Evolutionary conservation across 2,797 vertebrate genomes (phyloP).

Genomic region (Gallirallus australis): DNA sequence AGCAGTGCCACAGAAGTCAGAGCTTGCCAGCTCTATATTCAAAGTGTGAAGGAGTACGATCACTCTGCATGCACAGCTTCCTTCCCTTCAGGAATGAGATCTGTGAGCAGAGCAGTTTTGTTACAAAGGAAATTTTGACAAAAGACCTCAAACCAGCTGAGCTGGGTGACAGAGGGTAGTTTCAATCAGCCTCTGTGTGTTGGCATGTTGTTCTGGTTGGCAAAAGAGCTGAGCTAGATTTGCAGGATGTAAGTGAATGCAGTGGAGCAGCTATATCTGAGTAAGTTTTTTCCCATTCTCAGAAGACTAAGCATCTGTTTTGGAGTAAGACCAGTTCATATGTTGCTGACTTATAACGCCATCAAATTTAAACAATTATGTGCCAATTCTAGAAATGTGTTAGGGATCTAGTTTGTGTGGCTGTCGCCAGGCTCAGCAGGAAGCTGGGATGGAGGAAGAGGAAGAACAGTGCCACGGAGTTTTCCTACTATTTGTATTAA

Average conservation of each 20-base stretch:
- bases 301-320: not conserved
- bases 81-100: not conserved
- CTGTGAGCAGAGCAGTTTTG: not conserved
- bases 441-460: not conserved
- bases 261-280: accelerated
- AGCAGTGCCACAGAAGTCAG: not conserved
- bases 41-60: not conserved
- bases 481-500: not conserved
- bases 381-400: accelerated
- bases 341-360: not conserved
- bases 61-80: not conserved
- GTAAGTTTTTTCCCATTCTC: accelerated
- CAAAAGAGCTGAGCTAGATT: not conserved
- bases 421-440: not conserved
- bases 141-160: not conserved
- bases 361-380: not conserved
- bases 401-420: not conserved
- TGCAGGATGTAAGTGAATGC: not conserved
- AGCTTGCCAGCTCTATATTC: not conserved
- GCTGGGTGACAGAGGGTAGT: not conserved
- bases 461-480: not conserved
- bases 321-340: not conserved
- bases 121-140: not conserved
- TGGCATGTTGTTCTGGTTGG: not conserved
- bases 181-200: accelerated